phyloP scores from a whole-genome alignment of 2,797 vertebrate species.

The Threskiornis aethiopicus region DNA sequence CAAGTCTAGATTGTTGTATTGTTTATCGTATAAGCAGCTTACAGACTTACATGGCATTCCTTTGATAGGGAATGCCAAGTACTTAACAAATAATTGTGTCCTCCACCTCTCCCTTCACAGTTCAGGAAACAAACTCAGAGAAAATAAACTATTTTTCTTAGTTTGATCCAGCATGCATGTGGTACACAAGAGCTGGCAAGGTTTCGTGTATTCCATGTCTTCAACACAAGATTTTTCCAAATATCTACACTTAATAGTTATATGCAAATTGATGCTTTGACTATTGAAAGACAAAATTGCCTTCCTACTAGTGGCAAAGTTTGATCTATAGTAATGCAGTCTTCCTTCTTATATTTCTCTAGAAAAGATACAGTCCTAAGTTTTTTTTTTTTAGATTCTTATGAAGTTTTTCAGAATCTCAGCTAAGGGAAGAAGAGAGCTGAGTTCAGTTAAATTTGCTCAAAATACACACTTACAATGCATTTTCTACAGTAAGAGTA shows the following conservation, averaged over 20 bases:
- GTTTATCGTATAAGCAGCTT: neutral
- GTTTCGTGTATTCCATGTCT: neutral
- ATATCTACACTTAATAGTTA: neutral
- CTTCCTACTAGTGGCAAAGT: neutral
- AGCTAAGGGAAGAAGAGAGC: neutral
- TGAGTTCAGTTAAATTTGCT: neutral
- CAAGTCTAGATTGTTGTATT: neutral
- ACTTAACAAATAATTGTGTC: neutral
- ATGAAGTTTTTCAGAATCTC: neutral
- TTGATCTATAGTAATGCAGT: neutral
- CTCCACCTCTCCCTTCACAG: neutral
- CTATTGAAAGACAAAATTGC: neutral
- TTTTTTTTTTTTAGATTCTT: neutral
- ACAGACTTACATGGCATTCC: neutral
- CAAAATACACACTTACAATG: neutral
- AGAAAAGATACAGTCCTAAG: neutral
- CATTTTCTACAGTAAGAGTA: neutral
- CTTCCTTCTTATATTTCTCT: neutral
- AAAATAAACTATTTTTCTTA: neutral
- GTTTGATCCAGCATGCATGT: neutral
- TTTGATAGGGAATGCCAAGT: neutral
- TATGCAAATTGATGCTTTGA: neutral
- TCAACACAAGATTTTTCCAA: neutral
- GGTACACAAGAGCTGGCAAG: neutral
- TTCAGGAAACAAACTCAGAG: neutral